phyloP scores from a whole-genome alignment of 2,113 vertebrate genomes.

The Oxygymnocypris stewartii region DNA sequence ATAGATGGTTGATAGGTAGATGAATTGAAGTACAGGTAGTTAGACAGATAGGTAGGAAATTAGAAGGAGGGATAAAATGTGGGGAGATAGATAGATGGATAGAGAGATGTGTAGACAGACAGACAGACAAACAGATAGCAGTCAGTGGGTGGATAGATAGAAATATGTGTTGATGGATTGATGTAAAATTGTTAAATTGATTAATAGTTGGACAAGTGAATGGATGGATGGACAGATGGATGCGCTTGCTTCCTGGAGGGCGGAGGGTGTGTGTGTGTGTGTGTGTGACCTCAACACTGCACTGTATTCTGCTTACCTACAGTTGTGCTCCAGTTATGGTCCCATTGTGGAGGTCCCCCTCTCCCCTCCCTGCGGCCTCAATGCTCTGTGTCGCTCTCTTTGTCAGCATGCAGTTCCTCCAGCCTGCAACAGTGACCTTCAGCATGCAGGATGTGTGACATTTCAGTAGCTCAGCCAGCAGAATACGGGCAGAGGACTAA shows the following conservation, averaged over 20 bases:
- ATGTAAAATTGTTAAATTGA: background rate
- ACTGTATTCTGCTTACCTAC: background rate
- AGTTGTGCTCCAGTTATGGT: slow-evolving; percentile 17
- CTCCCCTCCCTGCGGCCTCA: slow-evolving; percentile 26
- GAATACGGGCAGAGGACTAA: slow-evolving; percentile 71
- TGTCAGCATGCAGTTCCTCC: slow-evolving; percentile 49
- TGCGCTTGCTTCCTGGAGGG: background rate
- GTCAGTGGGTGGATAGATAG: background rate
- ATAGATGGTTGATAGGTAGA: background rate
- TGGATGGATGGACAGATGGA: background rate
- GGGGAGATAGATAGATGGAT: background rate
- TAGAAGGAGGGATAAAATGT: background rate
- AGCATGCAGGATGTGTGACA: slow-evolving; percentile 67
- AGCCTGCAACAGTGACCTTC: slow-evolving; percentile 67
- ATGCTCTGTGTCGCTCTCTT: slow-evolving; percentile 44
- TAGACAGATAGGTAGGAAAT: background rate
- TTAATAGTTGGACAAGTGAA: background rate
- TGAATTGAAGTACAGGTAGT: background rate
- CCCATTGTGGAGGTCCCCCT: slow-evolving; percentile 25
- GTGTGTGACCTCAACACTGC: background rate
- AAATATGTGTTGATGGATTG: background rate
- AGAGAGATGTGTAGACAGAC: background rate
- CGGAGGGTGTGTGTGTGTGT: background rate
- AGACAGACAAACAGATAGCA: background rate
- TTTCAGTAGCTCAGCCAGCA: slow-evolving; percentile 69